Base-by-base conservation (phyloP, 2,888 invertebrate species). In the Fragum fragum region DNA sequence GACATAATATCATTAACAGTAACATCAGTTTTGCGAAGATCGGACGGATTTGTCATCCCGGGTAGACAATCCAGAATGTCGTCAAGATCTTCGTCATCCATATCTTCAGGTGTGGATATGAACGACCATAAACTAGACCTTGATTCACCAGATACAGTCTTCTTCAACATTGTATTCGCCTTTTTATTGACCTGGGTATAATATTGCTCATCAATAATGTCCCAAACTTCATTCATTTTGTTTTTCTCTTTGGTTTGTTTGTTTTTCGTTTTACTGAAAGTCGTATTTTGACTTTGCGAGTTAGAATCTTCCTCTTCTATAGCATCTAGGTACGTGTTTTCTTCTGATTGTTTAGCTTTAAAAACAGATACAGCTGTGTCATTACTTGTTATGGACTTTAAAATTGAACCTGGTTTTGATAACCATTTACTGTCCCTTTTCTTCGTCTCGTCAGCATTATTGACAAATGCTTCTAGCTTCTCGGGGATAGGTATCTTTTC, bases 271-370 rank as follows among this genome's bases (percentile, higher is more conserved):
- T 42, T 70, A n/a, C 57, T 21, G 29, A 71, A 76, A 36, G 75
- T 72, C 7, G 63, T 39, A 39, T 26, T 70, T 11, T 74, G 66
- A n/a, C 55, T 42, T 23, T 63, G 36, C 63, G 83, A 68, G 16
- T 87, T 84, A 28, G 88, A 86, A 21, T 92, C 92, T 59, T 91
- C 90, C 61, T 88, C 89, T 16, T 89, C 88, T 52, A 88, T 85
- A 16, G 90, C 88, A 28, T 86, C 85, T 39, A 85, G 75, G 73
- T 79, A 73, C 47, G 68, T 79, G 32, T 86, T 80, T 21, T 89
- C 86, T 29, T 81, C 85, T 16, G 66, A 74, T 28, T 80, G 70
- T 63, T 86, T 89, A 18, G 87, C 83, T 81, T 89, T 88, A 72
- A 89, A 89, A 53, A 85, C 81, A 26, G 88, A 88, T 28, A 88